Evolutionary conservation across 2,797 vertebrate genomes (phyloP).

Genomic region (Tympanoctomys barrerae): DNA sequence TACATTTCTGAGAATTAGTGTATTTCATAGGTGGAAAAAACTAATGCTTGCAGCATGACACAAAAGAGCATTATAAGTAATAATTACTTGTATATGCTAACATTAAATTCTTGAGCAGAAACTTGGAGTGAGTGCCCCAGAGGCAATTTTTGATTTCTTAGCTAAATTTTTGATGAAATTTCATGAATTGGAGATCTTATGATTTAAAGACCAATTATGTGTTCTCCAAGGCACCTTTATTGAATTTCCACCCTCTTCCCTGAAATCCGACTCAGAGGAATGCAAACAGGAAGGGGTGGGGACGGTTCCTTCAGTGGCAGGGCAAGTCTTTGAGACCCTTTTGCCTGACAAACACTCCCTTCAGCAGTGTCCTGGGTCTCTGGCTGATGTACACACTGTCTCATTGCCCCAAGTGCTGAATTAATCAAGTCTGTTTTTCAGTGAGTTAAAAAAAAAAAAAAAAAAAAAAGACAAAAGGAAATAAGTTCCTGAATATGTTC

Average conservation of each 20-base stretch:
- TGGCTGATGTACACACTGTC: neutral
- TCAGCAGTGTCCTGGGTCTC: neutral
- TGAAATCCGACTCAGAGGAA: conserved; percentile 80
- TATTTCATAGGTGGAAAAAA: conserved; percentile 59
- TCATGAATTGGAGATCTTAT: conserved; percentile 70
- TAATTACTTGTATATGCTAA: conserved; percentile 64
- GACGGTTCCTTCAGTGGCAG: neutral
- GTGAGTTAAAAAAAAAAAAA: neutral
- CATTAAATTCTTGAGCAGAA: conserved; percentile 56
- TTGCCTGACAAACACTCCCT: conserved; percentile 59
- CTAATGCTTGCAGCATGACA: neutral
- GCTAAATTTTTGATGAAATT: conserved; percentile 68
- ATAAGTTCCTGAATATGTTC: neutral
- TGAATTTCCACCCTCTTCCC: conserved; percentile 78
- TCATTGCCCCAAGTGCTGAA: conserved; percentile 59
- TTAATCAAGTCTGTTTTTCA: conserved; percentile 8
- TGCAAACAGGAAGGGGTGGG: conserved; percentile 75
- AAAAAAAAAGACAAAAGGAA: neutral
- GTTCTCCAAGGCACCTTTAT: conserved; percentile 76
- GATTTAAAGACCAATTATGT: conserved; percentile 77
- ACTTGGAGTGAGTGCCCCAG: conserved; percentile 13
- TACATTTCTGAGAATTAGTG: conserved; percentile 35
- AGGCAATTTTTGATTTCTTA: conserved; percentile 53
- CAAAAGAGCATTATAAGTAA: conserved; percentile 56
- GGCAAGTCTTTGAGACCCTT: conserved; percentile 50